Conservation (phyloP, 2,888 invertebrate species). For the Drosophila mimetica region DNA sequence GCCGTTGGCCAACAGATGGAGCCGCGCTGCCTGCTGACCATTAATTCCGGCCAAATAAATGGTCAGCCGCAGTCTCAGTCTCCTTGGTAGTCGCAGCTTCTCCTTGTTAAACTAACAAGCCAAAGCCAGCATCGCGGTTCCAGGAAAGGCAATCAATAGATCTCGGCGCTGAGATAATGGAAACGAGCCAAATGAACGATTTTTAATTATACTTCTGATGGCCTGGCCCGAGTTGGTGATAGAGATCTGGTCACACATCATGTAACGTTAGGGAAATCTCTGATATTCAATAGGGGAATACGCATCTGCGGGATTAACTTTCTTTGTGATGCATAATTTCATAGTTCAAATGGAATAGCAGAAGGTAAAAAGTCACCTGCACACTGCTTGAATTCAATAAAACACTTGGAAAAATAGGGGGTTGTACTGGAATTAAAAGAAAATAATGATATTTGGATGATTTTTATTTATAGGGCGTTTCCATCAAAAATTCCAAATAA, state of each 20-base stretch:
- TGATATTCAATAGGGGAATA: slow-evolving; percentile 4
- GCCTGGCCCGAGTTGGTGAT: slow-evolving; percentile 39
- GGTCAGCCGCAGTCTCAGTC: slow-evolving; percentile 35
- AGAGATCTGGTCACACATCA: slow-evolving; percentile 61
- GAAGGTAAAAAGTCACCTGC: slow-evolving; percentile 67
- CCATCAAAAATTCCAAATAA: too few species aligned
- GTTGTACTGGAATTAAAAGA: not conserved
- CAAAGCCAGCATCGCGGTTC: slow-evolving; percentile 49
- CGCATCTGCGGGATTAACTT: slow-evolving; percentile 30
- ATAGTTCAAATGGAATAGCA: slow-evolving; percentile 59
- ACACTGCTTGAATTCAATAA: not conserved
- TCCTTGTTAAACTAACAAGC: slow-evolving; percentile 63
- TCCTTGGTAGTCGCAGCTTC: slow-evolving; percentile 12
- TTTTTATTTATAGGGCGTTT: too few species aligned
- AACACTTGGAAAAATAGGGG: slow-evolving; percentile 1
- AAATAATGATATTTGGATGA: too few species aligned
- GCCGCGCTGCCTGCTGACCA: slow-evolving; percentile 49
- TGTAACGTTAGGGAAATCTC: slow-evolving; percentile 60
- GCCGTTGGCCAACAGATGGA: slow-evolving; percentile 66
- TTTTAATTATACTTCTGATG: slow-evolving; percentile 65
- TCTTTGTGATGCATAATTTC: slow-evolving; percentile 53
- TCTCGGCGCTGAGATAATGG: slow-evolving; percentile 47
- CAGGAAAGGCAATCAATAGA: slow-evolving; percentile 71
- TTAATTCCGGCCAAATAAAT: slow-evolving; percentile 64
- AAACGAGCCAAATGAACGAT: slow-evolving; percentile 60